Evolutionary conservation across 2,888 invertebrate genomes (phyloP), one percentile per base, ranked within the genome.

Genomic region (Torymus tubicola): DNA sequence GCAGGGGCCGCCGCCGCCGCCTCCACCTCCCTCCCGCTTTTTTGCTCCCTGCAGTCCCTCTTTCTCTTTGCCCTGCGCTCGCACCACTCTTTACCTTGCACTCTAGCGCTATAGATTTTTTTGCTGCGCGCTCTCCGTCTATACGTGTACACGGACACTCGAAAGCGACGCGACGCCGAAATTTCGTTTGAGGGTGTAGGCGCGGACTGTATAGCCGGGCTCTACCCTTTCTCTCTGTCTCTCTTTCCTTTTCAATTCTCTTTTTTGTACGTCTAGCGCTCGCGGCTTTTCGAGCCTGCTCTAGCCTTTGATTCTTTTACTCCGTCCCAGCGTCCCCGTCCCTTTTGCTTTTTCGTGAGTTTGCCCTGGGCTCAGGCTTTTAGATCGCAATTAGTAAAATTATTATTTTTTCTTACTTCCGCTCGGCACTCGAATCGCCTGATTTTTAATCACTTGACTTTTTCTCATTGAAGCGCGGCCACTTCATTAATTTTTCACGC

Each of bases 141-240:
- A 50, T 60, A 24, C n/a, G 53, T 63, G 52, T 68, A 61, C 85
- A 84, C 80, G 85, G 85, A 85, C 87, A 87, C 88, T 88, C 85
- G 86, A 88, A 84, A 85, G 80, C 87, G 89, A 84, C 88, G 88
- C 88, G 89, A 88, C 89, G 88, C 88, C 88, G 85, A 88, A 89
- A 88, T 87, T 88, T 88, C 83, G 83, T 85, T 85, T 21, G 81
- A 72, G 72, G 64, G 55, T 52, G 61, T 53, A n/a, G 14, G 42
- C 14, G 24, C 24, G 8, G 14, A 5, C 31, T 31, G 31, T 31
- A 31, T 31, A 31, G 31, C 67, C 58, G 53, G 13, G 16, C 77
- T 52, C 57, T 55, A 12, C 73, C n/a, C 55, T 60, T 65, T 57
- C 21, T 74, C 50, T 13, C 12, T n/a, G 52, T 77, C 31, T 57